Evolutionary conservation across 2,797 vertebrate genomes (phyloP).

Genomic region (Scyliorhinus canicula): DNA sequence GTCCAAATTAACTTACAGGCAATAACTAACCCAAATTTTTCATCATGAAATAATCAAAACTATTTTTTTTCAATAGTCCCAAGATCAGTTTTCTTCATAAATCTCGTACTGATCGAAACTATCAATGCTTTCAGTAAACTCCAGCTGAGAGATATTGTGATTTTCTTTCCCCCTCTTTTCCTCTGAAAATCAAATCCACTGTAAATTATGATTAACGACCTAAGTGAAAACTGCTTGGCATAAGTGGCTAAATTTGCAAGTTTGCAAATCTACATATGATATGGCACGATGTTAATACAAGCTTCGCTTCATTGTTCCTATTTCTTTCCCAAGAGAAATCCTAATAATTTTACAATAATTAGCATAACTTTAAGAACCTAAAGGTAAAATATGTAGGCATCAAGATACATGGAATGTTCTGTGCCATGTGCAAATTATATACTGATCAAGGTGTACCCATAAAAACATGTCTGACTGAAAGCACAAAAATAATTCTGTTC

Average conservation of each 20-base stretch:
- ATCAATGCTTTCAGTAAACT: background rate
- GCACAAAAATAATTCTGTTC: background rate
- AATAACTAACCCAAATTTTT: background rate
- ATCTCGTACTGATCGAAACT: background rate
- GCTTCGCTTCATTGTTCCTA: background rate
- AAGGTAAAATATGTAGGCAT: background rate
- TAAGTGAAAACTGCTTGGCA: background rate
- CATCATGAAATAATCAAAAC: background rate
- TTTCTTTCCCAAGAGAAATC: background rate
- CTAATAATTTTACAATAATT: background rate
- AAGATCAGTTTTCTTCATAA: background rate
- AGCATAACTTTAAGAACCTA: background rate
- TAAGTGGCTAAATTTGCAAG: background rate
- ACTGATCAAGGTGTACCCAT: background rate
- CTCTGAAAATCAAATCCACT: background rate
- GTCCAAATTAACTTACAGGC: background rate
- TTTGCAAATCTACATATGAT: background rate
- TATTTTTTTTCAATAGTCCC: background rate
- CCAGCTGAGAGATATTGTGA: background rate
- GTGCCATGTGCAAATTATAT: background rate
- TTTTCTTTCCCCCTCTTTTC: too few species aligned
- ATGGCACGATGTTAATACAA: background rate
- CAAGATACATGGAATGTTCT: background rate
- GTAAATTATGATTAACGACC: background rate
- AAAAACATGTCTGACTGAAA: background rate